Evolutionary conservation across 2,888 invertebrate genomes (phyloP).

Genomic region (Parnassius apollo): DNA sequence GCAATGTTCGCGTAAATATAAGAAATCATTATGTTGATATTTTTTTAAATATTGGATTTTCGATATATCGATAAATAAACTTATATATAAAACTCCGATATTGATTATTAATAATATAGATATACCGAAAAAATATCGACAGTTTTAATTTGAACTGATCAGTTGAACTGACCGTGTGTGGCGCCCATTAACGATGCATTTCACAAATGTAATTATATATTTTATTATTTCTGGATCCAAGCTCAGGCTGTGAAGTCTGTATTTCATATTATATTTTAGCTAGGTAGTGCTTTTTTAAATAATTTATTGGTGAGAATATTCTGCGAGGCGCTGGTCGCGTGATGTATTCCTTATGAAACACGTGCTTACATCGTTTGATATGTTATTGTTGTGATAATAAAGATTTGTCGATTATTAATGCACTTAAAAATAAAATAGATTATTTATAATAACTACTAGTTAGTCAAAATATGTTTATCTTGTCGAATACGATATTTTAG

Average conservation of each 20-base stretch:
- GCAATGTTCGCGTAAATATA: too few species aligned
- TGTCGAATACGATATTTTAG: slow-evolving; percentile 20
- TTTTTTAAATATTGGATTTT: too few species aligned
- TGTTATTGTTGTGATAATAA: neutral
- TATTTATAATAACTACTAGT: slow-evolving; percentile 5
- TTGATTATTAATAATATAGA: too few species aligned
- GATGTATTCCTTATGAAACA: slow-evolving; percentile 18
- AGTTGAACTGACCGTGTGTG: too few species aligned
- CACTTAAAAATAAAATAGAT: slow-evolving; percentile 13
- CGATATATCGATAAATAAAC: too few species aligned
- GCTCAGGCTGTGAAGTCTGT: slow-evolving; percentile 59
- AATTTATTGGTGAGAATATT: slow-evolving; percentile 33
- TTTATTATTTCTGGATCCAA: slow-evolving; percentile 36
- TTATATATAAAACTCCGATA: too few species aligned
- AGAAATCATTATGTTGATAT: too few species aligned
- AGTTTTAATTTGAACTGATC: too few species aligned
- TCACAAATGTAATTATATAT: slow-evolving; percentile 21
- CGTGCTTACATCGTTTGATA: slow-evolving; percentile 1
- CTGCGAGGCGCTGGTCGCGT: slow-evolving; percentile 61
- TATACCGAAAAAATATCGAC: too few species aligned
- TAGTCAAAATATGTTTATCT: slow-evolving; percentile 28
- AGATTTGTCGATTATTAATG: neutral
- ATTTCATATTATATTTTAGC: slow-evolving; percentile 34
- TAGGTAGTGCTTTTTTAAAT: slow-evolving; percentile 31
- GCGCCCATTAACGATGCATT: slow-evolving; percentile 5